These are phyloP conservation scores for Petrosia ficiformis DNA, from an alignment of 37 sponge, comb jelly and placozoan species.

Conservation along the genomic window DNA sequence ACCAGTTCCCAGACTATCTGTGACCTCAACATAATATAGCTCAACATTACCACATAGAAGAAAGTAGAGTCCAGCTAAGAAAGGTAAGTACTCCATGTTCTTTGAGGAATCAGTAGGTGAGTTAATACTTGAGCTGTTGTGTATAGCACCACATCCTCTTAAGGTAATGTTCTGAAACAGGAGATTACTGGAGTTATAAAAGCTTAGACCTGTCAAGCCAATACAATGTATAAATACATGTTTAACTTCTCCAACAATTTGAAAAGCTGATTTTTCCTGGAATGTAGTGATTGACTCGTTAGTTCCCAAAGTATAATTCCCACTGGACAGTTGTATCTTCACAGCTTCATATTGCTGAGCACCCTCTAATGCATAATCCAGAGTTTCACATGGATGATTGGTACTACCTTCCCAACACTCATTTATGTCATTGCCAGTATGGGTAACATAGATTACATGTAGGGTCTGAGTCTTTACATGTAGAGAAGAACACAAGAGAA, in stretches of 20 bases:
- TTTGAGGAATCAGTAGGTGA: background rate
- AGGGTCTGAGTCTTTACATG: too few relatives aligned
- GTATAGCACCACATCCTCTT: constrained; percentile 29
- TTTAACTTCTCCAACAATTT: too few relatives aligned
- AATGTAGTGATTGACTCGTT: too few relatives aligned
- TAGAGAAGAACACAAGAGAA: too few relatives aligned
- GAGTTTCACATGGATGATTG: background rate
- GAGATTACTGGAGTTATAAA: constrained; percentile 16
- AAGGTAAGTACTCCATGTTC: background rate
- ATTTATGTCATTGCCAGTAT: too few relatives aligned
- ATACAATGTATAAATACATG: too few relatives aligned
- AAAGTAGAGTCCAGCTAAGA: constrained; percentile 33
- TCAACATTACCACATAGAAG: constrained; percentile 8
- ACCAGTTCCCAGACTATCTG: constrained; percentile 11
- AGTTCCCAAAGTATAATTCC: background rate
- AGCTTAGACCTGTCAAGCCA: constrained; percentile 19
- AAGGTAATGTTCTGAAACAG: constrained; percentile 16
- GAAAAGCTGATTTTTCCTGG: too few relatives aligned
- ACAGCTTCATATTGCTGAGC: too few relatives aligned
- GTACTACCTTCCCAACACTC: background rate
- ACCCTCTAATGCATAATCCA: background rate
- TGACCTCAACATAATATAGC: constrained; percentile 18
- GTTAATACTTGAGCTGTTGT: constrained; percentile 33
- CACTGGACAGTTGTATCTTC: too few relatives aligned
- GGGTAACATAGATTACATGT: too few relatives aligned